Evolutionary conservation across 2,797 vertebrate species (phyloP).

Genomic region (Galago senegalensis): DNA sequence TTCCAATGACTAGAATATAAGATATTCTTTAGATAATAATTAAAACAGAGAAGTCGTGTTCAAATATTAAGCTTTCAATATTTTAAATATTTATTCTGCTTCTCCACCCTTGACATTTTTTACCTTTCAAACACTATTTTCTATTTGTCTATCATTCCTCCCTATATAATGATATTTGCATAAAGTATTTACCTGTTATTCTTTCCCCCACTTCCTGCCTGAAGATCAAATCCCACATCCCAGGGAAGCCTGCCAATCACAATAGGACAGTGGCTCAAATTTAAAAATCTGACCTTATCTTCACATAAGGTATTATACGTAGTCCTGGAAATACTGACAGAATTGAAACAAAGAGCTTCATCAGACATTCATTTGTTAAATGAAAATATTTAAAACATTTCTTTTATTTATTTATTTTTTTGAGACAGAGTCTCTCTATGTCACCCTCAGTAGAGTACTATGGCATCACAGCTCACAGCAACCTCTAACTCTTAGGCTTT

Average conservation of each 20-base stretch:
- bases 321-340: not conserved
- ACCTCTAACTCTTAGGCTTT: too few relatives aligned
- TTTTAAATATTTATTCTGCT: slow-evolving; percentile 53
- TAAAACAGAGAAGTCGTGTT: slow-evolving; percentile 36
- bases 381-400: not conserved
- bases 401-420: not conserved
- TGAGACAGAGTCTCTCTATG: too few relatives aligned
- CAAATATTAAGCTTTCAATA: slow-evolving; percentile 21
- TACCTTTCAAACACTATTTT: slow-evolving; percentile 65
- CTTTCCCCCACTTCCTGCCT: slow-evolving; percentile 1
- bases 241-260: not conserved
- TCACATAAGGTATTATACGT: not conserved
- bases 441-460: too few relatives aligned
- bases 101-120: not conserved
- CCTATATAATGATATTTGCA: slow-evolving; percentile 54
- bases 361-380: not conserved
- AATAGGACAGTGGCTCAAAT: not conserved
- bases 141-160: slow-evolving; percentile 51
- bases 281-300: not conserved
- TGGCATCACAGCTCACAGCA: too few relatives aligned
- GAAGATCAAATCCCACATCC: slow-evolving; percentile 29
- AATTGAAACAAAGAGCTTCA: not conserved
- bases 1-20: not conserved
- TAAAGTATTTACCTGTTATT: slow-evolving; percentile 41
- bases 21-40: not conserved